phyloP scores from a whole-genome alignment of 2,113 vertebrate species.

The Neolamprologus sp. region DNA sequence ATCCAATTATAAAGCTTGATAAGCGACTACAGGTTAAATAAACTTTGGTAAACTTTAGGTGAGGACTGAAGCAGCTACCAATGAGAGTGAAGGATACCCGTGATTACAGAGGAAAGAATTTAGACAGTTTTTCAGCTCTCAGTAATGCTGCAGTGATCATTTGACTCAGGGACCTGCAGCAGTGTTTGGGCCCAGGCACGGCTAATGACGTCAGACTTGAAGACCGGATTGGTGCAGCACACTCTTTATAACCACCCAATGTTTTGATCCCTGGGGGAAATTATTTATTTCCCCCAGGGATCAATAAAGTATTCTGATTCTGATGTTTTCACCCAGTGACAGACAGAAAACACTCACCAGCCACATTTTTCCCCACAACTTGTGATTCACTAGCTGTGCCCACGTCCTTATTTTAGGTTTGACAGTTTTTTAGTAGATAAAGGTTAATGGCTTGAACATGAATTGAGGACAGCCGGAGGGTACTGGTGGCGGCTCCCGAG shows the following conservation, averaged over 20 bases:
- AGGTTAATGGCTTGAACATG: neutral
- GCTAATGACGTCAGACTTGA: neutral
- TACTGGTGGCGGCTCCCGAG: rapidly evolving
- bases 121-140: rapidly evolving
- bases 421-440: neutral
- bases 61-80: neutral
- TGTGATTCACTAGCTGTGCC: neutral
- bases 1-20: neutral
- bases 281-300: too few relatives aligned
- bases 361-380: neutral
- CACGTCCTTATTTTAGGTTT: neutral
- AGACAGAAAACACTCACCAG: neutral
- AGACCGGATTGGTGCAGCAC: neutral
- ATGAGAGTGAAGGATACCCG: neutral
- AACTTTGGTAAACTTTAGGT: neutral
- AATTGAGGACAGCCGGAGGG: neutral
- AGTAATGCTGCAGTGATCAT: rapidly evolving
- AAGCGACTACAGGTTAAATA: rapidly evolving
- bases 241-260: neutral
- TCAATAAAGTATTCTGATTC: too few relatives aligned
- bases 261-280: too few relatives aligned
- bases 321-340: neutral
- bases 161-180: rapidly evolving
- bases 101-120: neutral
- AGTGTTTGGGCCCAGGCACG: neutral